Evolutionary conservation across 1,140 invertebrate species (phyloP).

Genomic region (Drosophila trapezifrons): DNA sequence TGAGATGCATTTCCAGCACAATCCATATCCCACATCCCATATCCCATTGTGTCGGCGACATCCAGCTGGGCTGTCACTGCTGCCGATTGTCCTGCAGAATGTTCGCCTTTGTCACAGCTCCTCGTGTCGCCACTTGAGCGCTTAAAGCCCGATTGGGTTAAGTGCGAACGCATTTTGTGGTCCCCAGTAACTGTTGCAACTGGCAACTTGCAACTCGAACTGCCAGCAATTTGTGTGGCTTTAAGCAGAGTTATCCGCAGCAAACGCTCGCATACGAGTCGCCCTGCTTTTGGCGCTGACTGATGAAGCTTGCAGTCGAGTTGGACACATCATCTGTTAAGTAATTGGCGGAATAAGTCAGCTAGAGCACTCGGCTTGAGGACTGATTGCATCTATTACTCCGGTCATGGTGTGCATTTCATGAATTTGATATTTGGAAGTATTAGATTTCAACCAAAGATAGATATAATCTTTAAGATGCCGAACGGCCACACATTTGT

Average conservation of each 20-base stretch:
- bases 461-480: too few relatives aligned
- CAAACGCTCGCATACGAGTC: constrained; percentile 14
- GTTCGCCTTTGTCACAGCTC: constrained; percentile 28
- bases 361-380: constrained; percentile 1
- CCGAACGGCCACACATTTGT: too few relatives aligned
- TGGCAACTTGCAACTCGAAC: constrained; percentile 4
- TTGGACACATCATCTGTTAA: constrained; percentile 46
- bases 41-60: constrained; percentile 57
- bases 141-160: constrained; percentile 76
- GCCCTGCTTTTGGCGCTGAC: constrained; percentile 20
- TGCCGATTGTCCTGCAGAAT: constrained; percentile 32
- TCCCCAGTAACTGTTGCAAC: constrained; percentile 18
- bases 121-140: constrained; percentile 39
- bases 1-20: constrained; percentile 54
- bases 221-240: constrained; percentile 39
- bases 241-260: constrained; percentile 56
- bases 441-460: too few relatives aligned
- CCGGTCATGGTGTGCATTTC: background rate
- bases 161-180: constrained; percentile 66
- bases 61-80: constrained; percentile 48
- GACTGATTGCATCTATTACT: constrained; percentile 29
- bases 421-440: background rate
- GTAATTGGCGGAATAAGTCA: constrained; percentile 51
- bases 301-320: constrained; percentile 42
- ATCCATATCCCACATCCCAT: constrained; percentile 24